Percentiles rank a stretch among this genome's conserved stretches.
Conservation (phyloP, 1,140 invertebrate genomes). For the Magallana gigas region DNA sequence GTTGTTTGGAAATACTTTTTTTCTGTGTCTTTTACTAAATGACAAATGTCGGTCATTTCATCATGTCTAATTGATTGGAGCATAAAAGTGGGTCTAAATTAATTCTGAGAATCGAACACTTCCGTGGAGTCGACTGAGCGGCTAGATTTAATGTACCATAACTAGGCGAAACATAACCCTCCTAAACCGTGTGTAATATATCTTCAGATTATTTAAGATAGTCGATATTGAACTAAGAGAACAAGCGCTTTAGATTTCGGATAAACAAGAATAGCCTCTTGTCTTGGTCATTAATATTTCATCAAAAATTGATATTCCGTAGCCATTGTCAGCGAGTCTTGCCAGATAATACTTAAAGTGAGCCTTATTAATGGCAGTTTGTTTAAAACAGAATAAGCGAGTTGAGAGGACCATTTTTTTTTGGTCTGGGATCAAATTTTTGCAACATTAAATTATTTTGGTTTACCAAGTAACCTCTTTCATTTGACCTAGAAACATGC, state of each 20-base stretch:
- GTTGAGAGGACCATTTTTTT: background rate
- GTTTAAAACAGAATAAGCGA: background rate
- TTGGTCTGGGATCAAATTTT: no score
- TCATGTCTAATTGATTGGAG: slow-evolving; percentile 17
- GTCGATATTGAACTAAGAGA: slow-evolving; percentile 27
- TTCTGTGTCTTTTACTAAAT: background rate
- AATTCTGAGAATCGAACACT: background rate
- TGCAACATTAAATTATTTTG: no score
- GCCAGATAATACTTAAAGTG: background rate
- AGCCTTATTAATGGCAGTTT: background rate
- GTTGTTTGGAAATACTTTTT: background rate
- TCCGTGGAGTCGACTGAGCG: background rate
- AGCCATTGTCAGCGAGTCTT: background rate
- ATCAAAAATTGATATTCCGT: slow-evolving; percentile 30
- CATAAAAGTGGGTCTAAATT: background rate
- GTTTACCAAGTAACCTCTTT: no score
- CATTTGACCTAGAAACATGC: no score
- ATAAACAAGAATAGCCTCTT: slow-evolving; percentile 10
- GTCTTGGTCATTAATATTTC: slow-evolving; percentile 31
- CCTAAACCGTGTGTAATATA: slow-evolving; percentile 19
- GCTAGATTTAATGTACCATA: slow-evolving; percentile 1
- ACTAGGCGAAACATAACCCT: background rate
- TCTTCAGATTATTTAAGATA: slow-evolving; percentile 3
- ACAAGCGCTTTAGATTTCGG: background rate
- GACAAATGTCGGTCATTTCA: background rate